phyloP scores from a whole-genome alignment of 2,888 invertebrate species.

The Theretra japonica region DNA sequence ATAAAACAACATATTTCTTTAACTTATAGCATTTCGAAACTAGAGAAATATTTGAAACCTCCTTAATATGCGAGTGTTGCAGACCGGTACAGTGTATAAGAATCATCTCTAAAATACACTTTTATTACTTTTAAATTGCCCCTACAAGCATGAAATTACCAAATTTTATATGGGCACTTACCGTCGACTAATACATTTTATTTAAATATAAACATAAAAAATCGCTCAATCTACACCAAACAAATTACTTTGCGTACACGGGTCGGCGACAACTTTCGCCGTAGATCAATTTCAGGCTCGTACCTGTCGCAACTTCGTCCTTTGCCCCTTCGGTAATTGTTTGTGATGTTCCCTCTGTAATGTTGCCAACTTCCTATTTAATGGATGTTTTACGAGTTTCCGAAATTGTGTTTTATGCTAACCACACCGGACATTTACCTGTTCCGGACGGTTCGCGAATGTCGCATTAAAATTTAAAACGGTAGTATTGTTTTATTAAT shows the following conservation, averaged over 20 bases:
- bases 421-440: neutral
- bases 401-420: constrained; percentile 8
- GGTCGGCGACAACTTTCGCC: constrained; percentile 1
- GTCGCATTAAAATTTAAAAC: neutral
- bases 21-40: no score
- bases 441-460: neutral
- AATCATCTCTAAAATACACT: no score
- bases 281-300: constrained; percentile 43
- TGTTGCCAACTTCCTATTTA: constrained; percentile 20
- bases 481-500: neutral
- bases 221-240: neutral
- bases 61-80: no score
- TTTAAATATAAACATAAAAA: neutral
- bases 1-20: no score
- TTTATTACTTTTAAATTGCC: no score
- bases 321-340: constrained; percentile 40
- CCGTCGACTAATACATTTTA: neutral
- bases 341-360: constrained; percentile 38
- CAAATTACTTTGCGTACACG: constrained; percentile 9
- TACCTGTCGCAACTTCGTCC: constrained; percentile 46
- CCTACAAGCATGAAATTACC: neutral
- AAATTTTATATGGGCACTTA: neutral
- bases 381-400: constrained; percentile 26
- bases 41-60: no score
- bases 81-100: no score